phyloP scores from a whole-genome alignment of 2,797 vertebrate species.

The Thalassophryne amazonica region DNA sequence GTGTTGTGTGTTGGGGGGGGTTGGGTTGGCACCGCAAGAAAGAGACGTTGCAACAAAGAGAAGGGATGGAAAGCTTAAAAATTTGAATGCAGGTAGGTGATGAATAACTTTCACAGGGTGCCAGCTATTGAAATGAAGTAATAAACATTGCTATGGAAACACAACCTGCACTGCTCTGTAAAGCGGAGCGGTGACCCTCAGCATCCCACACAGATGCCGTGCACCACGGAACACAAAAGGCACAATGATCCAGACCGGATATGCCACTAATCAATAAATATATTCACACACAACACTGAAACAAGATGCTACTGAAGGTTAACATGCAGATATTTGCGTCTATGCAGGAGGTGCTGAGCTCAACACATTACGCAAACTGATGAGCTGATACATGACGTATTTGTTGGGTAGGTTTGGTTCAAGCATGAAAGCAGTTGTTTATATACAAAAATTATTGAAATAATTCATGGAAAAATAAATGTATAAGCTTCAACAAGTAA shows the following conservation, averaged over 20 bases:
- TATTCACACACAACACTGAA: conserved; percentile 11
- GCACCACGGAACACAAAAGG: too few species aligned
- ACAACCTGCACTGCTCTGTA: conserved; percentile 1
- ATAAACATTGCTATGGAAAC: conserved; percentile 13
- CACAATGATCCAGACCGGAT: too few species aligned
- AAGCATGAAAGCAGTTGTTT: too few species aligned
- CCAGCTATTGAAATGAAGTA: not conserved
- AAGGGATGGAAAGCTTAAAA: not conserved
- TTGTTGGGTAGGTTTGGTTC: too few species aligned
- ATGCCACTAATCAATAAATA: conserved; percentile 23
- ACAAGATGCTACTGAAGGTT: conserved; percentile 28
- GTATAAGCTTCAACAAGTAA: too few species aligned
- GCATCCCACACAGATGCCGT: conserved; percentile 12
- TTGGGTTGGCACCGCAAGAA: conserved; percentile 8
- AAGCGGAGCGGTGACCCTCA: conserved; percentile 9
- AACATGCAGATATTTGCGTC: conserved; percentile 16
- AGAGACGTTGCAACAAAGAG: too few species aligned
- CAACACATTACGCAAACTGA: conserved; percentile 20
- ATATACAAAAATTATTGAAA: too few species aligned
- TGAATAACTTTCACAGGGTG: not conserved
- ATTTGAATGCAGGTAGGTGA: not conserved
- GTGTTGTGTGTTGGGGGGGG: too few species aligned
- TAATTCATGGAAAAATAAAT: too few species aligned
- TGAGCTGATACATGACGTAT: not conserved
- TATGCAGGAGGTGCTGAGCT: conserved; percentile 25